Conservation (phyloP, 2,888 invertebrate species). For the Meloe dianella region DNA sequence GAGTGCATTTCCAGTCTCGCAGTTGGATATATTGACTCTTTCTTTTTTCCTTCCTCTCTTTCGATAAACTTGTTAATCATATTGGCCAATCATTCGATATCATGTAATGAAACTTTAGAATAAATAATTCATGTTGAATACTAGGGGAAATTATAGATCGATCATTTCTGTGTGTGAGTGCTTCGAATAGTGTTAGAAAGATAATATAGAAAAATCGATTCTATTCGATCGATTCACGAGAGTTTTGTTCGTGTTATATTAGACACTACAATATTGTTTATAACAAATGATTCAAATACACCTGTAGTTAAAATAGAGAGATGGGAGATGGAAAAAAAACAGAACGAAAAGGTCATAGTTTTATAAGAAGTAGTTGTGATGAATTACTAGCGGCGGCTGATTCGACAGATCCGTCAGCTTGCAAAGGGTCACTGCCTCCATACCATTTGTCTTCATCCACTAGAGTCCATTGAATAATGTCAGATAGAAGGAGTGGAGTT, state of each 20-base stretch:
- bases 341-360: neutral
- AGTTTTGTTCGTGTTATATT: slow-evolving; percentile 22
- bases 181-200: too few species aligned
- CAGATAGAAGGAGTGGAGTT: slow-evolving; percentile 37
- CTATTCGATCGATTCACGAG: slow-evolving; percentile 14
- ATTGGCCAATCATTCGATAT: neutral
- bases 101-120: neutral
- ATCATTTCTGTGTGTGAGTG: too few species aligned
- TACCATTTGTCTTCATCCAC: slow-evolving; percentile 47
- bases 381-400: slow-evolving; percentile 40
- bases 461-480: slow-evolving; percentile 40
- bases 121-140: neutral
- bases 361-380: slow-evolving; percentile 25
- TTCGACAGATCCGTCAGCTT: slow-evolving; percentile 43
- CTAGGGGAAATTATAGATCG: neutral
- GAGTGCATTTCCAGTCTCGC: slow-evolving; percentile 2
- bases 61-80: neutral
- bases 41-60: too few species aligned
- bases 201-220: too few species aligned
- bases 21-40: slow-evolving; percentile 11
- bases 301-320: slow-evolving; percentile 26
- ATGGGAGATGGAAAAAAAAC: slow-evolving; percentile 19
- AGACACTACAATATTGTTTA: slow-evolving; percentile 26
- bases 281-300: slow-evolving; percentile 25
- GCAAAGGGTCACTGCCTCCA: slow-evolving; percentile 43